A percentile compares a stretch with the other conserved stretches of the same genome.
phyloP scores from a whole-genome alignment of 2,113 vertebrate genomes.

The Castor canadensis region DNA sequence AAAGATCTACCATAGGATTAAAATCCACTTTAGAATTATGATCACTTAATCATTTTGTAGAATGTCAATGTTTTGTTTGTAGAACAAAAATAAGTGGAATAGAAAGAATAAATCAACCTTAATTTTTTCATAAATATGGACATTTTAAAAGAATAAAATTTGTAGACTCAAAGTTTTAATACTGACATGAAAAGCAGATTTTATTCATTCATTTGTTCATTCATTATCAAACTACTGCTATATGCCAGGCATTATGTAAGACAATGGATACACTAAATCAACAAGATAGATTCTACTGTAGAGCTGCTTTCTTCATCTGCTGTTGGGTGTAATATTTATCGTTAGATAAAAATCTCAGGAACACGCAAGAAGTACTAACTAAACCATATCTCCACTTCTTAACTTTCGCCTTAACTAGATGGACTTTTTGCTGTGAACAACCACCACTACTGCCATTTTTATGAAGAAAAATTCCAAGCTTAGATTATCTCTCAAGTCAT shows the following conservation, averaged over 20 bases:
- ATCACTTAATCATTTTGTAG: not conserved
- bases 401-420: not conserved
- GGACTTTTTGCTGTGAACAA: not conserved
- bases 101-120: not conserved
- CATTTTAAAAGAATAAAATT: not conserved
- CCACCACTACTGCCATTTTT: not conserved
- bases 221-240: not conserved
- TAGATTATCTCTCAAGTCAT: not conserved
- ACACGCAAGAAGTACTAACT: not conserved
- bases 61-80: too few species aligned
- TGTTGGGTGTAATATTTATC: not conserved
- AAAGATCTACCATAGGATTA: not conserved
- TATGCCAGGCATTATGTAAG: not conserved
- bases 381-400: not conserved
- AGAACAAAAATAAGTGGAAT: not conserved
- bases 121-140: not conserved
- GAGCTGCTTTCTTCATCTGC: not conserved
- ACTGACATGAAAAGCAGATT: constrained; percentile 6
- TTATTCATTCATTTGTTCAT: too few species aligned
- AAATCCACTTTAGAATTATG: not conserved
- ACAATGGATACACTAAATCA: not conserved
- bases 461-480: not conserved
- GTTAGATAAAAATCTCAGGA: not conserved
- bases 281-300: not conserved
- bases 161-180: not conserved